phyloP scores from a whole-genome alignment of 2,113 vertebrate genomes.

The Pristiophorus japonicus region DNA sequence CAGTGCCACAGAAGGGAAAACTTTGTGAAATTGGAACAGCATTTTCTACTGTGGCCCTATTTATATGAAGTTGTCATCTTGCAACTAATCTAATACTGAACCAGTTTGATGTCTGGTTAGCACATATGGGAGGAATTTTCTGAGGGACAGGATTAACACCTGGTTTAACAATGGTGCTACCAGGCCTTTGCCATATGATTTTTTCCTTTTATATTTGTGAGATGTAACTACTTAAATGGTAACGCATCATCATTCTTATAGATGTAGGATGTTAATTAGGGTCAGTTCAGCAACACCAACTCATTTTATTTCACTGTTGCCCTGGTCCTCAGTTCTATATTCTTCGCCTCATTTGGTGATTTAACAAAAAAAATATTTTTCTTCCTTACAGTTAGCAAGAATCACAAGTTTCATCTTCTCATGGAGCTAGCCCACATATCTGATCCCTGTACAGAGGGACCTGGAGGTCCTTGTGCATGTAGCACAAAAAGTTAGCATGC shows the following conservation, averaged over 20 bases:
- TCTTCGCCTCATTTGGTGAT: neutral
- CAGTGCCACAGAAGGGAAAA: conserved; percentile 5
- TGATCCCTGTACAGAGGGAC: too few relatives aligned
- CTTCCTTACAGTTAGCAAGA: neutral
- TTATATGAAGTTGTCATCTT: neutral
- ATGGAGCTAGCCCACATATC: neutral
- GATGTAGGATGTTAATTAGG: neutral
- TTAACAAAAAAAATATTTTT: neutral
- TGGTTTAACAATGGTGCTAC: neutral
- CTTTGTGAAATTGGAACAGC: conserved; percentile 12
- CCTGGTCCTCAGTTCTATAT: neutral
- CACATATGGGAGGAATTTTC: neutral
- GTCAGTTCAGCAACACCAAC: neutral
- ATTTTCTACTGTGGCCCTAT: conserved; percentile 16
- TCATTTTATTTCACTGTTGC: neutral
- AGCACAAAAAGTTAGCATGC: too few relatives aligned
- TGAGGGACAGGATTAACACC: neutral
- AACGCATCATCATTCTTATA: neutral
- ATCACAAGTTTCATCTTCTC: neutral
- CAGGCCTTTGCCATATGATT: neutral
- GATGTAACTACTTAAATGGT: neutral
- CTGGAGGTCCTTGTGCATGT: too few relatives aligned
- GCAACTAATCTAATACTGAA: neutral
- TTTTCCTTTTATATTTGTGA: neutral
- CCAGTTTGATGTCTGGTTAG: neutral